Conservation (phyloP, 2,888 invertebrate species). For the Druceiella hillmani region DNA sequence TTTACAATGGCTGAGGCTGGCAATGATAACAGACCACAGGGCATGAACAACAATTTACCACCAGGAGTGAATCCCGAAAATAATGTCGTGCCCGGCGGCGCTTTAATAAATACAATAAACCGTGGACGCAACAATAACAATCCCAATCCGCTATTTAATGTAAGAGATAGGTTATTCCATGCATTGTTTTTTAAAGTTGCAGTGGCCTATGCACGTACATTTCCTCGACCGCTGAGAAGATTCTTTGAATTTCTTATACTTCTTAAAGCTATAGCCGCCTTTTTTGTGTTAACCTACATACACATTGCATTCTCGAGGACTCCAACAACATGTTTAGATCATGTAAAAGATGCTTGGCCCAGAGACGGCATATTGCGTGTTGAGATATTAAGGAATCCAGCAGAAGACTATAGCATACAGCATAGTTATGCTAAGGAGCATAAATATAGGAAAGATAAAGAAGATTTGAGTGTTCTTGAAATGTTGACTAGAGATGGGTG, state of each 20-base stretch:
- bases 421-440: slow-evolving; percentile 81
- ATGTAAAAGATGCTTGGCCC: slow-evolving; percentile 88
- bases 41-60: slow-evolving; percentile 39
- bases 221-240: slow-evolving; percentile 77
- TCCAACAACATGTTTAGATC: slow-evolving; percentile 89
- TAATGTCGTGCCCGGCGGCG: slow-evolving; percentile 50
- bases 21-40: slow-evolving; percentile 30
- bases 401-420: slow-evolving; percentile 70
- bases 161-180: slow-evolving; percentile 89
- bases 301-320: slow-evolving; percentile 91
- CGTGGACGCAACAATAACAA: slow-evolving; percentile 53
- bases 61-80: slow-evolving; percentile 49
- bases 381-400: slow-evolving; percentile 72
- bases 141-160: slow-evolving; percentile 75
- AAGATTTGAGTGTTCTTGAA: slow-evolving; percentile 55
- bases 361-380: slow-evolving; percentile 90
- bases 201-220: slow-evolving; percentile 83
- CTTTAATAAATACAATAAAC: slow-evolving; percentile 48
- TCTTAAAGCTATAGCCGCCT: slow-evolving; percentile 70
- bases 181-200: slow-evolving; percentile 92
- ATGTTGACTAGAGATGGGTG: slow-evolving; percentile 63
- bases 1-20: slow-evolving; percentile 4
- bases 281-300: slow-evolving; percentile 90
- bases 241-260: slow-evolving; percentile 80
- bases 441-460: slow-evolving; percentile 61